Evolutionary conservation across 2,888 invertebrate species (phyloP).

Genomic region (Lacanobia wlatinum): DNA sequence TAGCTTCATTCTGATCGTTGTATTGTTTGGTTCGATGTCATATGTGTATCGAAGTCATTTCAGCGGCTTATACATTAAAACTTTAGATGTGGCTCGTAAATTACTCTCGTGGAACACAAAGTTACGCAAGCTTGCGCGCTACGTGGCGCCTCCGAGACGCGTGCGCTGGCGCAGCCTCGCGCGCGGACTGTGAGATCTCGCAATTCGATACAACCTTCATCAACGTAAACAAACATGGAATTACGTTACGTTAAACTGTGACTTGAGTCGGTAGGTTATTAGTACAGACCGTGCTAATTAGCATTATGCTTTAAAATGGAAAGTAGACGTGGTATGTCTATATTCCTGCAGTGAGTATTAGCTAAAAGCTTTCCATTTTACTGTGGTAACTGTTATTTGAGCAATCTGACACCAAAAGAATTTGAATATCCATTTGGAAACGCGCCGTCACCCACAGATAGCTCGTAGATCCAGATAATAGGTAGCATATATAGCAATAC

Average conservation of each 20-base stretch:
- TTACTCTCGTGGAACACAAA: constrained; percentile 74
- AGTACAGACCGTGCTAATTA: constrained; percentile 67
- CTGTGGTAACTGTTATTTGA: constrained; percentile 32
- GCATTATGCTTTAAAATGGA: constrained; percentile 61
- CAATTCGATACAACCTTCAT: constrained; percentile 90
- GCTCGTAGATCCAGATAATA: constrained; percentile 66
- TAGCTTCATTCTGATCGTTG: constrained; percentile 84
- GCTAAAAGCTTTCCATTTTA: constrained; percentile 57
- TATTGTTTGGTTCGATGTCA: constrained; percentile 69
- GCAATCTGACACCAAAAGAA: constrained; percentile 52
- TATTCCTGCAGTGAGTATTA: constrained; percentile 41
- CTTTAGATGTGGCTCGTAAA: constrained; percentile 82
- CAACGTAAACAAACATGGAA: constrained; percentile 88
- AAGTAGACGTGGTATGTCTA: constrained; percentile 43
- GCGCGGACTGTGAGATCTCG: constrained; percentile 89
- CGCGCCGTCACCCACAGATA: constrained; percentile 59
- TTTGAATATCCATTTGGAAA: constrained; percentile 58
- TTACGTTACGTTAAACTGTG: constrained; percentile 80
- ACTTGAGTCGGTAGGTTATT: constrained; percentile 67
- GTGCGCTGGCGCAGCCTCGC: constrained; percentile 89
- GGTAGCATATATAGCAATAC: constrained; percentile 76
- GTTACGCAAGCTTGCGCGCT: constrained; percentile 83
- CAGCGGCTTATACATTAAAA: constrained; percentile 75
- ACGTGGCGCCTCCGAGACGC: constrained; percentile 89
- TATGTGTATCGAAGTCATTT: constrained; percentile 79